Base-by-base conservation (phyloP, 2,888 invertebrate genomes). In the Acanthococcus lagerstroemiae region DNA sequence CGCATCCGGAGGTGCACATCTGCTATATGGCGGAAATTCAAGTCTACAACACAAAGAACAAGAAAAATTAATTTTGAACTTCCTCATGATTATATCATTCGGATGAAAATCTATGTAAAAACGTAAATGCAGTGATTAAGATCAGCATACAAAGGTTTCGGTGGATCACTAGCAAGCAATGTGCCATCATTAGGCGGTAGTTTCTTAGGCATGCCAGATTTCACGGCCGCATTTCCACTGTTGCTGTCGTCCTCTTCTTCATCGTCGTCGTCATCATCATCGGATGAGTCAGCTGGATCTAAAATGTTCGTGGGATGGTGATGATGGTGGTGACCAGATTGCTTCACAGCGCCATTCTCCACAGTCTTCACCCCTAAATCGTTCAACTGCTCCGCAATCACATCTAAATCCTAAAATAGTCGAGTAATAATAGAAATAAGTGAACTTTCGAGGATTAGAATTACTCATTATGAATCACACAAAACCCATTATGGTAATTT, bases 341-440 rank as follows among this genome's bases (percentile, higher is more conserved):
- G 68, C 50, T 65, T 67, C 3, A 26, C 50, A n/a, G 63, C 67
- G 21, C 66, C 63, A 25, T 67, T 67, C 81, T 71, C 88, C 88
- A 72, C 85, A 86, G 71, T 83, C 74, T 66, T 84, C 74, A 87
- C 86, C 73, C 90, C 94, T 76, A 96, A 83, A 80, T 95, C 91
- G 80, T 91, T 95, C 76, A 96, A 83, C 79, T 97, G 95, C 74
- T 92, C 93, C 70, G 95, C 96, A 77, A 97, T 80, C 77, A 89
- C 89, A 80, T 97, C 96, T 82, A 97, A 84, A 80, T 96, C 95
- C 93, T 95, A 80, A 61, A 76, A 75, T 72, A 71, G 72, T n/a
- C n/a, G n/a, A n/a, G n/a, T n/a, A n/a, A n/a, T n/a, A n/a, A n/a
- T n/a, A n/a, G n/a, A n/a, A n/a, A n/a, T n/a, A n/a, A n/a, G n/a